Percentiles rank a stretch among this genome's conserved stretches.
phyloP scores from a whole-genome alignment of 2,113 vertebrate species.

The Cyanoliseus patagonus region DNA sequence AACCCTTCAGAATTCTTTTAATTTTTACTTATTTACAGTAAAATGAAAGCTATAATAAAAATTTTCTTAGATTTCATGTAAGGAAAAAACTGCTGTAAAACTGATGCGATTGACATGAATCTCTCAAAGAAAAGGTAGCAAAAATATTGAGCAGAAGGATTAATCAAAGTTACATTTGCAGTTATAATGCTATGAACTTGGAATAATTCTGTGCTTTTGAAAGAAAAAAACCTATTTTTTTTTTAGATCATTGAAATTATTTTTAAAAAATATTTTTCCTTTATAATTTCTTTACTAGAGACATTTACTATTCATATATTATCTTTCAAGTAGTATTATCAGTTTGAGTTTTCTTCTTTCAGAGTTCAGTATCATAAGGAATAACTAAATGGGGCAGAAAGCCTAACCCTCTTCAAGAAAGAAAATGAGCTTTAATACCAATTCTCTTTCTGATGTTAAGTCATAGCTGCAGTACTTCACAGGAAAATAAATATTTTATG shows the following conservation, averaged over 20 bases:
- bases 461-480: background rate
- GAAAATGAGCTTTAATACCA: background rate
- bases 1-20: background rate
- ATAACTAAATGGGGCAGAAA: background rate
- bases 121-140: background rate
- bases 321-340: background rate
- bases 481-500: background rate
- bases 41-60: background rate
- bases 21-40: background rate
- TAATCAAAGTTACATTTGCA: background rate
- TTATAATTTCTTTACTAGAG: background rate
- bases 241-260: background rate
- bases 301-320: background rate
- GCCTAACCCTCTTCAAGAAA: background rate
- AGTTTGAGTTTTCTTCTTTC: background rate
- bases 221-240: background rate
- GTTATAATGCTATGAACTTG: background rate
- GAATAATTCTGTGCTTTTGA: background rate
- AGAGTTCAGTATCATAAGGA: background rate
- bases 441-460: background rate
- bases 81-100: background rate
- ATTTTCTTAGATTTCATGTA: background rate
- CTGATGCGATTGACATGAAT: background rate
- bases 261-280: background rate
- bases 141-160: background rate